These are phyloP conservation scores for Pangasius mekongensis DNA, from an alignment of 2,797 vertebrate genomes.

Conservation along the genomic window DNA sequence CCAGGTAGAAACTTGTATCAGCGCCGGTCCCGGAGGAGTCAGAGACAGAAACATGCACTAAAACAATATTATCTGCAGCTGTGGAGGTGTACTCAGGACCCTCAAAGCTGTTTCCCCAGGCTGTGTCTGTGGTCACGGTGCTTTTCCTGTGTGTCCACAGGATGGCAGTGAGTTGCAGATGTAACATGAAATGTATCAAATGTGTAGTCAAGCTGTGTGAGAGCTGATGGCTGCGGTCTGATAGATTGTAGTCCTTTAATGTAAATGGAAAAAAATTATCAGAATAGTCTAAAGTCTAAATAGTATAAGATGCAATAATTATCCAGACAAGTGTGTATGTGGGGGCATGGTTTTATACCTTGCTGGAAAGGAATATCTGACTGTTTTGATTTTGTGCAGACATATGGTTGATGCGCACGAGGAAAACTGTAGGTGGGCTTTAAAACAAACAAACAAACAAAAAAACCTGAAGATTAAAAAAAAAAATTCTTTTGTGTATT, in stretches of 20 bases:
- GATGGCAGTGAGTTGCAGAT: conserved; percentile 44
- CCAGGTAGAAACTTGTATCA: conserved; percentile 68
- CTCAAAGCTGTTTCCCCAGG: conserved; percentile 19
- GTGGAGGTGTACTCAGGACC: conserved; percentile 41
- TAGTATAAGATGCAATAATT: neutral
- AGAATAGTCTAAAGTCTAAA: neutral
- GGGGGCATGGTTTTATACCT: too few relatives aligned
- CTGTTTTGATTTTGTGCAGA: too few relatives aligned
- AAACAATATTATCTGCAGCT: conserved; percentile 47
- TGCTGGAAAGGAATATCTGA: neutral
- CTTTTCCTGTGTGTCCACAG: conserved; percentile 41
- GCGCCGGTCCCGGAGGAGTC: conserved; percentile 25
- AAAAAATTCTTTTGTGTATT: neutral
- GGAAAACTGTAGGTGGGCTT: conserved; percentile 33
- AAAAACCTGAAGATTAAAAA: neutral
- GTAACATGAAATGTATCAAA: neutral
- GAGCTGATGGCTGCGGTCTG: neutral
- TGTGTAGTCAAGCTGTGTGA: neutral
- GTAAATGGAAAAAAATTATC: neutral
- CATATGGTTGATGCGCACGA: too few relatives aligned
- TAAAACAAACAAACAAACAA: too few relatives aligned
- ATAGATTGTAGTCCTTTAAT: neutral
- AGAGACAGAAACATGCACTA: conserved; percentile 24
- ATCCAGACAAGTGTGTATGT: too few relatives aligned
- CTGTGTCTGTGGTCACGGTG: neutral